A percentile compares a stretch with the other conserved stretches of the same genome.
Conservation (phyloP, 64 coral and sea anemone species). For the Acropora yongei region DNA sequence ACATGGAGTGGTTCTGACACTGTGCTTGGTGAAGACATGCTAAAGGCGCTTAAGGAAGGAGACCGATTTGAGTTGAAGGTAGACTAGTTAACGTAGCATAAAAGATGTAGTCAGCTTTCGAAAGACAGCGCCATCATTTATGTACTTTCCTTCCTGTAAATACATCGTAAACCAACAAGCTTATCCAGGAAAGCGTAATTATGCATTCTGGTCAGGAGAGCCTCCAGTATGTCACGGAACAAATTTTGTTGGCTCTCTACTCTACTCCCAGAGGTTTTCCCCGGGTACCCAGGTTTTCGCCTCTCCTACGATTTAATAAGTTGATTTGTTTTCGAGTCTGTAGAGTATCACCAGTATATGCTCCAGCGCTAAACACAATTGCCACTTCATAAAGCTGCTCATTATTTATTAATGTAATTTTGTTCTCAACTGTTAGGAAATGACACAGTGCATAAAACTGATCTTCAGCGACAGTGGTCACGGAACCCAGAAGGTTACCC, state of each 20-base stretch:
- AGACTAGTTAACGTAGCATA: background rate
- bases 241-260: no score
- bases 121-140: no score
- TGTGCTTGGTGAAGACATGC: constrained; percentile 33
- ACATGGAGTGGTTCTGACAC: constrained; percentile 27
- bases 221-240: no score
- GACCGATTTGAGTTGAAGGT: background rate
- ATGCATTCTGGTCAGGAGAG: no score
- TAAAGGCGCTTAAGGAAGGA: background rate
- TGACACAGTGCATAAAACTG: constrained; percentile 15
- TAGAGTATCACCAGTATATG: no score
- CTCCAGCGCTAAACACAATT: no score
- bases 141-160: background rate
- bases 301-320: no score
- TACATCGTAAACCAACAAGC: background rate
- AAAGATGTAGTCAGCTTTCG: background rate
- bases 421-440: constrained; percentile 1
- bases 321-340: no score
- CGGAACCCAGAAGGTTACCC: background rate
- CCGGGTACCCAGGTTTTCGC: background rate
- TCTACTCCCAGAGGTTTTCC: no score
- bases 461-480: background rate
- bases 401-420: background rate
- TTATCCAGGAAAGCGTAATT: no score
- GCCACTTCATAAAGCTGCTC: no score